Base-by-base conservation (phyloP, 2,888 invertebrate genomes). In the Thymelicus sylvestris region DNA sequence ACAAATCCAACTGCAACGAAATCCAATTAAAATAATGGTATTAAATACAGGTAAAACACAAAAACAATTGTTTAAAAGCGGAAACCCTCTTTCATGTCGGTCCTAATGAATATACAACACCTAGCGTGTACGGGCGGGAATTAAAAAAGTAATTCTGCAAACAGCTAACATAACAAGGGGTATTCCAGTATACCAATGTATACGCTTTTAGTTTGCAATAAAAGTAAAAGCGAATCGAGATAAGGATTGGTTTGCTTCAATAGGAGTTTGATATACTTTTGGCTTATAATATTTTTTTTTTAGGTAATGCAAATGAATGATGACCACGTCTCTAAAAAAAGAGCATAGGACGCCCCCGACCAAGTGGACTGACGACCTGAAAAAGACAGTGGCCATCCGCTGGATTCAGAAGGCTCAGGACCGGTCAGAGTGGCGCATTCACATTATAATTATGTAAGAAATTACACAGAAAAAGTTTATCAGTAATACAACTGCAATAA, bases 111-210 rank as follows among this genome's bases (percentile, higher is more conserved):
- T 79, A 81, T 77, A 80, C 79, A 80, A 80, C 80, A 79, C 81
- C 80, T 79, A 77, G 77, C 78, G 77, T 80, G 78, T 77, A 74
- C 77, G 74, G 78, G 72, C 74, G 79, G 75, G 78, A 79, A 80
- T 80, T 78, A 79, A 81, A 79, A 84, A 82, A 82, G 78, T 78
- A 79, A 81, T 81, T 82, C 77, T 77, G 77, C 81, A 80, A 81
- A 83, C 83, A 81, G 81, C 81, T 78, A 78, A 79, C 79, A 78
- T 81, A 82, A 82, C 81, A 79, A 79, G 81, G 81, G 79, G 79
- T 78, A 79, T 76, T 83, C 76, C 76, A 78, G 79, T 80, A 79
- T 76, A 74, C 77, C 77, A 78, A 79, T 80, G 80, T 76, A 74
- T 64, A 72, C 70, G 68, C 12, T 67, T 12, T 60, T 74, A 78